Evolutionary conservation across 1,140 invertebrate species (phyloP).

Genomic region (Dendroctonus ponderosae): DNA sequence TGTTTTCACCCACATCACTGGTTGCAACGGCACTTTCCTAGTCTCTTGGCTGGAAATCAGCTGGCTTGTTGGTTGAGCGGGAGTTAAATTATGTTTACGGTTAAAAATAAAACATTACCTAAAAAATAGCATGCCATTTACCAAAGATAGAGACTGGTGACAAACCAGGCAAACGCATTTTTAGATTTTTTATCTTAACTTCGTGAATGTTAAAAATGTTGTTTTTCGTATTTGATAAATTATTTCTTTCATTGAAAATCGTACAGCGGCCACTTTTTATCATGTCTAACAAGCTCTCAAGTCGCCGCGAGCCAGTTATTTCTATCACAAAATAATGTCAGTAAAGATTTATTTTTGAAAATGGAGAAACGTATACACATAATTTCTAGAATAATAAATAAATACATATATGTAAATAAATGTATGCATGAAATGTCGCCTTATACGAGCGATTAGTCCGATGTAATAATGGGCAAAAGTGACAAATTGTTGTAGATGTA

Average conservation of each 20-base stretch:
- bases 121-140: too few species aligned
- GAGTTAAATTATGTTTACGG: neutral
- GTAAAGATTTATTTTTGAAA: conserved; percentile 51
- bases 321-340: conserved; percentile 3
- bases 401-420: conserved; percentile 28
- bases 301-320: neutral
- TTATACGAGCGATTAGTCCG: conserved; percentile 5
- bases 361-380: conserved; percentile 41
- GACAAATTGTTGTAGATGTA: conserved; percentile 10
- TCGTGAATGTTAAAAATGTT: too few species aligned
- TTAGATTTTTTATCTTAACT: too few species aligned
- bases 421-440: too few species aligned
- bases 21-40: conserved; percentile 33
- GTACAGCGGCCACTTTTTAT: neutral
- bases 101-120: too few species aligned
- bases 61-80: conserved; percentile 13
- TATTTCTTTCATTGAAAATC: too few species aligned
- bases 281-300: neutral
- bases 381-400: conserved; percentile 31
- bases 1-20: neutral
- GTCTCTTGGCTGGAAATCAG: conserved; percentile 1
- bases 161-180: too few species aligned
- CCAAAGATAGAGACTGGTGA: too few species aligned
- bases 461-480: conserved; percentile 5
- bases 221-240: too few species aligned